phyloP scores from a whole-genome alignment of 2,888 invertebrate genomes.

The Hyles lineata region DNA sequence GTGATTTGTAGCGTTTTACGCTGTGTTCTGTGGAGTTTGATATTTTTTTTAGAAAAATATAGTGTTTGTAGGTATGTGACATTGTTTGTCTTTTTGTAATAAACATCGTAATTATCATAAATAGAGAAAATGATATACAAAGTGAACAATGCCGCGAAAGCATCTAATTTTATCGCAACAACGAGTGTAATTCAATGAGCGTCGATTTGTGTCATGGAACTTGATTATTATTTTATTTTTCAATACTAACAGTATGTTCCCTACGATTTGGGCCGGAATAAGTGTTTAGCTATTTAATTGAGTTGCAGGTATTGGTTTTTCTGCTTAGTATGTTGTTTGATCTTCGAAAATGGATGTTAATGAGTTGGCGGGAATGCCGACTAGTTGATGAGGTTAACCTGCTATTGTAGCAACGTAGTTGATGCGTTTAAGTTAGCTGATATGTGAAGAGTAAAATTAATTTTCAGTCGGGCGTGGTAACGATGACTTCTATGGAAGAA shows the following conservation, averaged over 20 bases:
- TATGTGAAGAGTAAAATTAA: not conserved
- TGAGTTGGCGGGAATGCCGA: slow-evolving; percentile 63
- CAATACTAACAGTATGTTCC: not conserved
- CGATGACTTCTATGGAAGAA: slow-evolving; percentile 75
- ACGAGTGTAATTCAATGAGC: slow-evolving; percentile 48
- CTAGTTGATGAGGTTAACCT: slow-evolving; percentile 50
- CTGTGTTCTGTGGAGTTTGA: slow-evolving; percentile 63
- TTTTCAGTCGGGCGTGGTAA: slow-evolving; percentile 35
- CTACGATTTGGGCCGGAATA: not conserved
- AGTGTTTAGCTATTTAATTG: not conserved
- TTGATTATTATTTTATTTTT: slow-evolving; percentile 10
- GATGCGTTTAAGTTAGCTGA: not conserved
- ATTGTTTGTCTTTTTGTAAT: slow-evolving; percentile 42
- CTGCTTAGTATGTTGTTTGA: not conserved
- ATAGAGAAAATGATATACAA: not conserved
- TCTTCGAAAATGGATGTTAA: slow-evolving; percentile 23
- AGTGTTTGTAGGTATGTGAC: slow-evolving; percentile 77
- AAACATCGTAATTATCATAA: slow-evolving; percentile 23
- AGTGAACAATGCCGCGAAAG: slow-evolving; percentile 31
- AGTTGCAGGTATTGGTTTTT: not conserved
- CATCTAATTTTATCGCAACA: slow-evolving; percentile 46
- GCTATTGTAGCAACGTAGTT: not conserved
- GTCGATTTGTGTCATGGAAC: slow-evolving; percentile 45
- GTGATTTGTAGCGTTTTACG: slow-evolving; percentile 76
- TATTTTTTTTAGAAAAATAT: slow-evolving; percentile 61